These are phyloP conservation scores for Adela reaumurella DNA, from an alignment of 2,888 invertebrate genomes.

Conservation along the genomic window DNA sequence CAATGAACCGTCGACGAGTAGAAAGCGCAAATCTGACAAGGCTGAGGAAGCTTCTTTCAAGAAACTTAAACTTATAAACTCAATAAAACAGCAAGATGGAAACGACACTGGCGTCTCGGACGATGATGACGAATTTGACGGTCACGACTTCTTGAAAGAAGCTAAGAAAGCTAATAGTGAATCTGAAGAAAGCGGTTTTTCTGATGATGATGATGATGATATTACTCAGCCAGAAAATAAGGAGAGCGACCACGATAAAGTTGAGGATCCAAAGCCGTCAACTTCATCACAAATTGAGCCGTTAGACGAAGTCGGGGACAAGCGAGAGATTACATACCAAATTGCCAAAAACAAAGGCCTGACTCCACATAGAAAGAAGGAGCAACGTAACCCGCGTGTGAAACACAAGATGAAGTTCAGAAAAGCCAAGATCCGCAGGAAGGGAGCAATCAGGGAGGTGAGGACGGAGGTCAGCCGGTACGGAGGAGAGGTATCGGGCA, in stretches of 20 bases:
- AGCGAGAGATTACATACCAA: conserved; percentile 86
- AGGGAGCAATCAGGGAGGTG: conserved; percentile 86
- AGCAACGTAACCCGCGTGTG: conserved; percentile 90
- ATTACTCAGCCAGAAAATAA: no score
- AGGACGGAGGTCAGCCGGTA: conserved; percentile 79
- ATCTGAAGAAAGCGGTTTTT: conserved; percentile 44
- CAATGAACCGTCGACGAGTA: conserved; percentile 19
- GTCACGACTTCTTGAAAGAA: conserved; percentile 30
- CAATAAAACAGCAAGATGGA: conserved; percentile 37
- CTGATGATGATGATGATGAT: conserved; percentile 33
- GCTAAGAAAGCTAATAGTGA: conserved; percentile 22
- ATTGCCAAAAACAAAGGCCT: conserved; percentile 96
- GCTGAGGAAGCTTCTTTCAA: conserved; percentile 25
- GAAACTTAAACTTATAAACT: conserved; percentile 39
- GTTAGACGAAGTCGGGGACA: conserved; percentile 42
- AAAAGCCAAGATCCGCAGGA: conserved; percentile 88
- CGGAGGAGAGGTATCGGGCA: conserved; percentile 91
- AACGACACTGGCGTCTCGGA: conserved; percentile 44
- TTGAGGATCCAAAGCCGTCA: conserved; percentile 29
- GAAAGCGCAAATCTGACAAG: conserved; percentile 31
- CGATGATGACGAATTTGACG: conserved; percentile 38
- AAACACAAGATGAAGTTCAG: conserved; percentile 90
- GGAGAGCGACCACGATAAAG: conserved; percentile 24
- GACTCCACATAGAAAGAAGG: conserved; percentile 87
- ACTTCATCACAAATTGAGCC: conserved; percentile 22